A percentile compares a stretch with the other conserved stretches of the same genome.
Evolutionary conservation across 2,797 vertebrate species (phyloP).

Genomic region (Sebastes dallii): DNA sequence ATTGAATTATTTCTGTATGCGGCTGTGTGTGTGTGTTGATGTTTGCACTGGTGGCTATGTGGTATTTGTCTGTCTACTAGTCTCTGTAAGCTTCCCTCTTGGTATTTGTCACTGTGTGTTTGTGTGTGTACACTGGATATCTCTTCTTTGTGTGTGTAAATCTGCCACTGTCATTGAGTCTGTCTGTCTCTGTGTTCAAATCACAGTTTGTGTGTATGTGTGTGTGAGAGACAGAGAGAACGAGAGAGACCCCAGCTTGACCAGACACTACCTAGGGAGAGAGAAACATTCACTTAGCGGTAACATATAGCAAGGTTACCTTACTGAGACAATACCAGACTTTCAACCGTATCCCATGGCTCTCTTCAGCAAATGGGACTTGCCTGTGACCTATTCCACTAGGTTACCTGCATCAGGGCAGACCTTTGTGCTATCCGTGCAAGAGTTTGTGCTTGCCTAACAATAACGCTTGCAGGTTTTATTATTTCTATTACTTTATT

Average conservation of each 20-base stretch:
- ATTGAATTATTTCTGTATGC: constrained; percentile 22
- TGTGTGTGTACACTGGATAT: background rate
- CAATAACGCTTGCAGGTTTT: no score
- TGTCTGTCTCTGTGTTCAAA: background rate
- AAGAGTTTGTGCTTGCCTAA: no score
- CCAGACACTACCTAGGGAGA: background rate
- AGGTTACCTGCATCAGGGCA: no score
- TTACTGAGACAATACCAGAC: background rate
- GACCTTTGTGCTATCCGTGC: no score
- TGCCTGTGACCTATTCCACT: no score
- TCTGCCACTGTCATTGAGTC: background rate
- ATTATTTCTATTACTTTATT: no score
- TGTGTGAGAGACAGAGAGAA: background rate
- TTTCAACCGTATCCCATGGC: no score
- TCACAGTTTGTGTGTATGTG: background rate
- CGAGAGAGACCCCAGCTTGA: background rate
- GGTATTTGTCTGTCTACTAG: constrained; percentile 7
- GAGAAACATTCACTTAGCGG: background rate
- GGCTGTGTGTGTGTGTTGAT: constrained; percentile 12
- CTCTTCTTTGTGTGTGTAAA: background rate
- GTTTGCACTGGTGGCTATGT: constrained; percentile 16
- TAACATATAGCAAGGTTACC: background rate
- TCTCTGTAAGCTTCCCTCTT: constrained; percentile 19
- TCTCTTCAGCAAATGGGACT: no score
- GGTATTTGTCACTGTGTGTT: constrained; percentile 2